A percentile compares a stretch with the other conserved stretches of the same genome.
These are phyloP conservation scores for Drosophila rhopaloa DNA, from an alignment of 1,140 invertebrate species.

Conservation along the genomic window DNA sequence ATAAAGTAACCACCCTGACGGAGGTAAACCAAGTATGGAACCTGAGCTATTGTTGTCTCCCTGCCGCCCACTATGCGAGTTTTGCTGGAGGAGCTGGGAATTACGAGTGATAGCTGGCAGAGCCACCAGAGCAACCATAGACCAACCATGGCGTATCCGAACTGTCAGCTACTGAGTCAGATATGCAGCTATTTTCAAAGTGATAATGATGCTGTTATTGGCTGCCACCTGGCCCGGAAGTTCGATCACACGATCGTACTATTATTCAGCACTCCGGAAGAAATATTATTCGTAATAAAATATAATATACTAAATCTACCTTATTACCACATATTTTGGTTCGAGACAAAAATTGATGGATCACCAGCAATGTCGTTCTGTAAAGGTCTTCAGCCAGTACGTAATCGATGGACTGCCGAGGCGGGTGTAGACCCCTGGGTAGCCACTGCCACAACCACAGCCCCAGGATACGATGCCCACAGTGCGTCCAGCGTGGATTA, in stretches of 20 bases:
- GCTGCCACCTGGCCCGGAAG: background rate
- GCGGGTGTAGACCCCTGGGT: constrained; percentile 87
- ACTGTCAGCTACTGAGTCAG: constrained; percentile 20
- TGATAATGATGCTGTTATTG: constrained; percentile 25
- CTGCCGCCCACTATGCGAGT: constrained; percentile 69
- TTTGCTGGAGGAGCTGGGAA: background rate
- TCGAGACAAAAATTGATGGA: background rate
- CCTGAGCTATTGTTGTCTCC: constrained; percentile 50
- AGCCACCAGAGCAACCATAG: constrained; percentile 39
- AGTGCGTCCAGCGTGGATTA: constrained; percentile 21
- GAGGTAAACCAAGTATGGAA: constrained; percentile 72
- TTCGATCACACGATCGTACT: constrained; percentile 6
- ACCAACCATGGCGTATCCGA: constrained; percentile 54
- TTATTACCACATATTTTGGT: background rate
- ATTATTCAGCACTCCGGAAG: constrained; percentile 14
- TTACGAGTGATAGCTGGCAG: constrained; percentile 6
- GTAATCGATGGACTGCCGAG: constrained; percentile 31
- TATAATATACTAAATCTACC: background rate
- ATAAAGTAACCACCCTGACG: constrained; percentile 52
- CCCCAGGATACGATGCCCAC: constrained; percentile 87
- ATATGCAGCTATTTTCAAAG: background rate
- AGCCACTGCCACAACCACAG: constrained; percentile 67
- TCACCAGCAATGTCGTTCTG: constrained; percentile 27
- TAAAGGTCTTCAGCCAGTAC: constrained; percentile 28
- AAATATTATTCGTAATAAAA: background rate